Evolutionary conservation across 2,888 invertebrate genomes (phyloP), one percentile per base, ranked within the genome.

Genomic region (Steinernema hermaphroditum): DNA sequence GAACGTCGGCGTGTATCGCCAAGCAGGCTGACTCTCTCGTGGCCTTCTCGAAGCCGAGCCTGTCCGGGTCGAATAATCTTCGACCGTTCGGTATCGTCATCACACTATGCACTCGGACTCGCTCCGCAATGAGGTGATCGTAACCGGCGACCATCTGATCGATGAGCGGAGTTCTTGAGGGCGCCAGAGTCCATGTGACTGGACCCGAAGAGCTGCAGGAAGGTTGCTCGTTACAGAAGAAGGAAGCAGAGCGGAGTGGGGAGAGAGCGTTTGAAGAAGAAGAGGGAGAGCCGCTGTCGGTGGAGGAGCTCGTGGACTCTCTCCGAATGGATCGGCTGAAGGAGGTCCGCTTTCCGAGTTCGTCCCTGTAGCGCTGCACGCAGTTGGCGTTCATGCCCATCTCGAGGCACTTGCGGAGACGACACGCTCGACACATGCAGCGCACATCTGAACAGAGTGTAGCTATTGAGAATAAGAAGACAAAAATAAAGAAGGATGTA

Each of bases 371-470:
- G 54, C 54, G 54, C 19, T 54, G 54, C 9, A 54, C 54, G 54
- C 54, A 24, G 22, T 27, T 22, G 22, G 27, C 54, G 19, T 54
- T 54, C 54, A 54, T 54, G 6, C 54, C 54, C 27, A 8, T 54
- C 12, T 54, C 27, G 54, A 9, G 54, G 27, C 54, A 54, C 27
- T 54, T 54, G 6, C 19, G 2, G 54, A 54, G 54, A 1, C 54
- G 54, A 54, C 54, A 54, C 24, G 54, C 54, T 44, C 84, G 73
- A 70, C 84, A 84, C 81, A 83, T 82, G 72, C 84, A 84, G 27
- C 84, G 76, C 9, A 80, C 80, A 37, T 78, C 83, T 83, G 70
- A 76, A 83, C 73, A 49, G n/a, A 69, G n/a, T n/a, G n/a, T n/a
- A n/a, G n/a, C n/a, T n/a, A n/a, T n/a, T n/a, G n/a, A n/a, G n/a